Evolutionary conservation across 2,797 vertebrate species (phyloP), one percentile per base, ranked within the genome.

Genomic region (Ceryle rudis): DNA sequence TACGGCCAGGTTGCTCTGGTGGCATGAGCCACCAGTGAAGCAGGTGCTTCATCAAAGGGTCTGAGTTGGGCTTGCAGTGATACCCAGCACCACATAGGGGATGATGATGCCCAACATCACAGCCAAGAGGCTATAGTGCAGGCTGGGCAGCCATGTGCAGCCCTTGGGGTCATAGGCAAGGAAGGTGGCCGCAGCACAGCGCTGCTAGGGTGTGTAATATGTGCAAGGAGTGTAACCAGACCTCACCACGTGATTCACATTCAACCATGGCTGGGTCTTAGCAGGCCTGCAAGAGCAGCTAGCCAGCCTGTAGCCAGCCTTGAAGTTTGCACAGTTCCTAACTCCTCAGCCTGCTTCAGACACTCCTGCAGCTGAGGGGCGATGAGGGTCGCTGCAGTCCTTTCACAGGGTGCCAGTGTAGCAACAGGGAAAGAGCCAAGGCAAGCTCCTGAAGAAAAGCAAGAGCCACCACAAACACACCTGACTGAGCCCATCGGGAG

Each of bases 181-280:
- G 65, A 51, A 81, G 49, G n/a, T 28, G 39, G n/a, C 7, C 28
- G 5, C 26, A 60, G 57, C 42, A 21, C 37, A 73, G 73, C 4
- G 1, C 61, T 42, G 46, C 31, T 15, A 5, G 29, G 26, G 5
- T 23, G 28, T 39, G 42, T 3, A 5, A 5, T 2, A 22, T 1
- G 1, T 13, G 55, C 57, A 51, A 35, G 60, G 91, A 35, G 10
- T 19, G 72, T 35, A 47, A 77, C 44, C n/a, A 20, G 22, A 44
- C 18, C 39, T 39, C n/a, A 6, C 20, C 4, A 0, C 0, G 0
- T 5, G 29, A 39, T 31, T 83, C 37, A 15, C 29, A 5, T 49
- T 37, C 52, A 47, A 55, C 35, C 8, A 0, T 0, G 16, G 31
- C 47, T 70, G 52, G 55, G 21, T 5, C 3, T 46, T 41, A 70